Percentiles rank a stretch among this genome's conserved stretches.
These are phyloP conservation scores for Cebus imitator DNA, from an alignment of 2,113 vertebrate species.

Conservation along the genomic window DNA sequence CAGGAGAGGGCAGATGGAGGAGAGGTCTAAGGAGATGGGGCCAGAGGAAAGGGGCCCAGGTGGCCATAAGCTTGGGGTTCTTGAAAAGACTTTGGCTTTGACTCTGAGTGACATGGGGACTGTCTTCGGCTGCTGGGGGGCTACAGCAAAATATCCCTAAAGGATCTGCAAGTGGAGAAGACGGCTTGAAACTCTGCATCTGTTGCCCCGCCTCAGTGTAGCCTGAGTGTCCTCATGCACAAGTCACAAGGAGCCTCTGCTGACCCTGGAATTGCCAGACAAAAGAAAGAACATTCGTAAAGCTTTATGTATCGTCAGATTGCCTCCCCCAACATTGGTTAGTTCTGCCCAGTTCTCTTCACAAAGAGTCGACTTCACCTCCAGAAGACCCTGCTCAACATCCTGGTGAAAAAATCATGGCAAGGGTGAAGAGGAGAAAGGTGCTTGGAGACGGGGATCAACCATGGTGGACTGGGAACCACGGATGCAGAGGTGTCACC, in stretches of 20 bases:
- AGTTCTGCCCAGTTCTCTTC: too few species aligned
- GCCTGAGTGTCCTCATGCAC: fast-evolving
- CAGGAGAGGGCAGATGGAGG: neutral
- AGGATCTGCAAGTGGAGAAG: neutral
- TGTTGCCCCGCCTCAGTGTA: neutral
- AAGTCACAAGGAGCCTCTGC: neutral
- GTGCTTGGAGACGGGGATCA: fast-evolving
- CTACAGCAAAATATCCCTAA: neutral
- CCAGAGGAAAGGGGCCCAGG: fast-evolving
- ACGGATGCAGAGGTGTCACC: fast-evolving
- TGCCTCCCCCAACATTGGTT: fast-evolving
- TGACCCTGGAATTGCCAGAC: neutral
- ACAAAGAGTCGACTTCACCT: fast-evolving
- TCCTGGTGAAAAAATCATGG: fast-evolving
- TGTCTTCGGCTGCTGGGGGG: neutral
- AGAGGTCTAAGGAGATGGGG: neutral
- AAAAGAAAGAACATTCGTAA: fast-evolving
- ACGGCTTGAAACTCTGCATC: too few species aligned
- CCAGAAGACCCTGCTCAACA: fast-evolving
- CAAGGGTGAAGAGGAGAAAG: fast-evolving
- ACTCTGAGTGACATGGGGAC: neutral
- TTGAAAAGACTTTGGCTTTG: neutral
- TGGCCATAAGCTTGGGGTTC: too few species aligned
- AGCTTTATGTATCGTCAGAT: fast-evolving
- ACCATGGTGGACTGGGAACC: fast-evolving